These are phyloP conservation scores for Euglossa dilemma DNA, from an alignment of 1,140 invertebrate species.

Conservation along the genomic window DNA sequence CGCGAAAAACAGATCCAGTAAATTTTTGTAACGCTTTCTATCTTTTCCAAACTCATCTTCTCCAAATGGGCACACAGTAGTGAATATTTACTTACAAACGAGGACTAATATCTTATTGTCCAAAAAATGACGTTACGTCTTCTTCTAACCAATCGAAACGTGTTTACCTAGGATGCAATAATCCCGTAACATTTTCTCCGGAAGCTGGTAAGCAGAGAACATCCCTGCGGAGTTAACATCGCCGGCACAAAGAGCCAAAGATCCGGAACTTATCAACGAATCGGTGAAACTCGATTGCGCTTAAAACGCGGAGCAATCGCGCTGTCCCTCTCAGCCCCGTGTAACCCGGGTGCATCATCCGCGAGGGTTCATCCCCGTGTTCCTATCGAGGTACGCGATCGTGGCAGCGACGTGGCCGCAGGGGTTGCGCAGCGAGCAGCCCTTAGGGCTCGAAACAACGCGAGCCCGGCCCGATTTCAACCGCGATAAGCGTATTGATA, in stretches of 20 bases:
- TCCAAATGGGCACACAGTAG: too few species aligned
- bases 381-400: conserved; percentile 24
- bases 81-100: too few species aligned
- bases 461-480: background rate
- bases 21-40: too few species aligned
- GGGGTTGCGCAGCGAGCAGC: conserved; percentile 42
- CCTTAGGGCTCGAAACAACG: conserved; percentile 46
- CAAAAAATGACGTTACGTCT: too few species aligned
- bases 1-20: too few species aligned
- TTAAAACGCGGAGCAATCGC: background rate
- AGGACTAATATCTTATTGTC: too few species aligned
- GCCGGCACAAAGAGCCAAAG: background rate
- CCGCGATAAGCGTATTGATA: conserved; percentile 27
- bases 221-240: background rate
- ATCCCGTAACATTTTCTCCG: too few species aligned
- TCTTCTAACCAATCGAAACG: too few species aligned
- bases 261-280: background rate
- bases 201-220: too few species aligned
- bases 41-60: too few species aligned
- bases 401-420: conserved; percentile 52
- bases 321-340: background rate
- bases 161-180: too few species aligned
- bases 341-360: background rate
- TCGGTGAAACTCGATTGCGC: background rate
- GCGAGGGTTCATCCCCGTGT: background rate